Conservation (phyloP, 2,797 vertebrate genomes). For the Amniataba percoides region DNA sequence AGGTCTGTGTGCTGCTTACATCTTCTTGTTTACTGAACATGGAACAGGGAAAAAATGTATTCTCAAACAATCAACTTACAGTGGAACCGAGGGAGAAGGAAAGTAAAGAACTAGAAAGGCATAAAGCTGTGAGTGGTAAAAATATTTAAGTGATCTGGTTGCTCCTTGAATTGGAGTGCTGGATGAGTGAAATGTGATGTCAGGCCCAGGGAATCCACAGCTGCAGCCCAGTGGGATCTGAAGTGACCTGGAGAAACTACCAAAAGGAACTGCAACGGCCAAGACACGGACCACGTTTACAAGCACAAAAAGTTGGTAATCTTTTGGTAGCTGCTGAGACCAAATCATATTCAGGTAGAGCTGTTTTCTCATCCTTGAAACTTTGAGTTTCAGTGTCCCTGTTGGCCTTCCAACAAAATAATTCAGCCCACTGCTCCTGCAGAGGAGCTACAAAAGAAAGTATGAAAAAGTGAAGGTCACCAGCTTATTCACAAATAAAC, state of each 20-base stretch:
- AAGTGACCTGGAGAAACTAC: constrained; percentile 52
- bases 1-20: not conserved
- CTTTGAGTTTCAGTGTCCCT: not conserved
- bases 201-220: constrained; percentile 76
- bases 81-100: not conserved
- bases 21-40: not conserved
- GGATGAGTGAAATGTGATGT: constrained; percentile 68
- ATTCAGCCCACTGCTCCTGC: not conserved
- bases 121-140: constrained; percentile 8
- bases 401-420: not conserved
- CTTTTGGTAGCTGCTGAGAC: not conserved
- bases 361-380: not conserved
- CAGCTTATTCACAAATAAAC: not conserved
- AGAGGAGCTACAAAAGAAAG: not conserved
- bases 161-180: constrained; percentile 37
- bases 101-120: not conserved
- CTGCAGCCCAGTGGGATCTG: constrained; percentile 69
- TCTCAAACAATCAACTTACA: not conserved
- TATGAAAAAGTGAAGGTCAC: not conserved
- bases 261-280: constrained; percentile 18
- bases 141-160: constrained; percentile 39
- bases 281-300: not conserved
- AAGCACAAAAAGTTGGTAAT: not conserved
- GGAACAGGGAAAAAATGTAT: not conserved
- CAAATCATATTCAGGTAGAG: not conserved